Evolutionary conservation across 1,140 invertebrate species (phyloP), one percentile per base, ranked within the genome.

Genomic region (Musca vetustissima): DNA sequence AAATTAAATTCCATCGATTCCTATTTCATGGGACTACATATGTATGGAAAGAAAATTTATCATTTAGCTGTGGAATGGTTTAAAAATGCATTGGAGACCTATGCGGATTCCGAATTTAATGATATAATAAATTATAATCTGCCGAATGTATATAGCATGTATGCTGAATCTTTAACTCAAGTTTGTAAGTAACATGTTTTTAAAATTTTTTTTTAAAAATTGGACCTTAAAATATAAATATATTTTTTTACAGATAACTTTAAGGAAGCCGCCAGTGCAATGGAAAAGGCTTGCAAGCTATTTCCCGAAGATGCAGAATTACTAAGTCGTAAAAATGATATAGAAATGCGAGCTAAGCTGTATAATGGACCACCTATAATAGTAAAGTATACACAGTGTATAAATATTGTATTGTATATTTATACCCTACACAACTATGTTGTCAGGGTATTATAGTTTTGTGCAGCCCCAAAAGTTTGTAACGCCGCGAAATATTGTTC

Each of bases 321-420:
- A 84, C 83, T 36, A 88, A 89, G 75, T 77, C 96, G 94, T 79
- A 88, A 93, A 73, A 89, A 90, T 73, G 88, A 89, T 73, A 85
- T 93, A 19, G 72, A 76, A 61, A 70, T 70, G 19, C 17, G 52
- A 3, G 61, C 61, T 17, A 53, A 53, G 17, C 21, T 21, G 17
- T 36, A 64, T 15, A 43, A 69, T 43, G 28, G 22, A 43, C 2
- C n/a, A 25, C 59, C 61, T 15, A 9, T 48, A 53, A 19, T 0
- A 32, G 53, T 71, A 24, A 48, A n/a, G 13, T 43, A 43, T 11
- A 9, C 36, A 28, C 28, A 28, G 28, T 28, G n/a, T 28, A 28
- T 8, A 28, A 28, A 28, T n/a, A n/a, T n/a, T n/a, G n/a, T n/a
- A n/a, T n/a, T n/a, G n/a, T n/a, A n/a, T n/a, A n/a, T n/a, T n/a